These are phyloP conservation scores for Parthenolecanium corni DNA, from an alignment of 2,888 invertebrate species.

Conservation along the genomic window DNA sequence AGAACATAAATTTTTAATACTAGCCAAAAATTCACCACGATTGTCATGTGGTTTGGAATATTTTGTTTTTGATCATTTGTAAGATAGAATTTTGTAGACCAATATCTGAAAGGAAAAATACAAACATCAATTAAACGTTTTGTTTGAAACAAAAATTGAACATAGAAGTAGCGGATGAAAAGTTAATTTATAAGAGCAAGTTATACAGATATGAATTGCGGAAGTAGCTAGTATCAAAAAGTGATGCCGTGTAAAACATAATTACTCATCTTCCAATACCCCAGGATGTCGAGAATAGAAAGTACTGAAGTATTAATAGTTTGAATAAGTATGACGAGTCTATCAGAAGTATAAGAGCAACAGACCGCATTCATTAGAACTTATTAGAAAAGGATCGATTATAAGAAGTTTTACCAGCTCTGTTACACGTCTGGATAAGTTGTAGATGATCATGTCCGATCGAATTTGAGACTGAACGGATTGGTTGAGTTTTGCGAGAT, in stretches of 20 bases:
- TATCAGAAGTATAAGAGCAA: too few species aligned
- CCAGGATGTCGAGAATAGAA: too few species aligned
- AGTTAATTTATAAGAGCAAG: too few species aligned
- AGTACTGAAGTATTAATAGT: too few species aligned
- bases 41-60: background rate
- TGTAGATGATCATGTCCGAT: slow-evolving; percentile 6
- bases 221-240: too few species aligned
- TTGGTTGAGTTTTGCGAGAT: background rate
- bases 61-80: background rate
- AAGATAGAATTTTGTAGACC: slow-evolving; percentile 1
- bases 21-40: slow-evolving; percentile 17
- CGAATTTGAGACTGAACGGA: slow-evolving; percentile 9
- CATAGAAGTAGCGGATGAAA: background rate
- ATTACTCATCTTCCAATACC: too few species aligned
- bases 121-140: background rate
- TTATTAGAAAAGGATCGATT: too few species aligned
- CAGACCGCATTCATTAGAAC: too few species aligned
- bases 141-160: background rate
- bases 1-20: slow-evolving; percentile 5
- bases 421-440: background rate
- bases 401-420: slow-evolving; percentile 15
- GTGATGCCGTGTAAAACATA: too few species aligned
- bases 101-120: slow-evolving; percentile 3
- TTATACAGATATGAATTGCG: too few species aligned
- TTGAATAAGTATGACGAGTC: too few species aligned